Conservation (phyloP, 2,888 invertebrate species). For the Hirtodrosophila cameraria region DNA sequence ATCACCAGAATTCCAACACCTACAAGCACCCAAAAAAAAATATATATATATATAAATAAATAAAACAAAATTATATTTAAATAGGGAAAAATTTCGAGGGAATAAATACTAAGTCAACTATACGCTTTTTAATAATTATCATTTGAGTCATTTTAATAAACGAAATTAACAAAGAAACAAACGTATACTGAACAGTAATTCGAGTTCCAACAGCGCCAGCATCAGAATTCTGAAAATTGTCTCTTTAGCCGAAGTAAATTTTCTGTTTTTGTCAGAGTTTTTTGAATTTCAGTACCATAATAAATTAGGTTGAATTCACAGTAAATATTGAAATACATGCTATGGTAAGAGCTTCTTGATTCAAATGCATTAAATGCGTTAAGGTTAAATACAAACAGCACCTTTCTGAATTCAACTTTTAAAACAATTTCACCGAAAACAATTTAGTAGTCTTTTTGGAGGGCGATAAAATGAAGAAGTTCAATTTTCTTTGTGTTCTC, state of each 20-base stretch:
- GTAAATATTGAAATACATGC: conserved; percentile 1
- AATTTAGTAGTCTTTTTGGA: too few species aligned
- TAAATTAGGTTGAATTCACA: background rate
- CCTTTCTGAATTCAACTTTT: too few species aligned
- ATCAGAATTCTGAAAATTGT: conserved; percentile 4
- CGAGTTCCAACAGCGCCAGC: conserved; percentile 2
- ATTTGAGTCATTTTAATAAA: conserved; percentile 47
- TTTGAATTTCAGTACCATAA: conserved; percentile 3
- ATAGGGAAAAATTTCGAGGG: conserved; percentile 20
- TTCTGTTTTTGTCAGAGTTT: conserved; percentile 24
- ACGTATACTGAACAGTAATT: background rate
- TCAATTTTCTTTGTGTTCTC: too few species aligned
- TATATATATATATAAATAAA: conserved; percentile 13
- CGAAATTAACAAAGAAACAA: conserved; percentile 4
- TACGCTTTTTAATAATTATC: conserved; percentile 51
- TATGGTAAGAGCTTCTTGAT: too few species aligned
- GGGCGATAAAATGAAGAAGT: too few species aligned
- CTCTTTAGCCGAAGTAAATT: conserved; percentile 6
- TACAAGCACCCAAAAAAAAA: conserved; percentile 2
- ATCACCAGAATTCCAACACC: conserved; percentile 30
- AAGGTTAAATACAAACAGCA: too few species aligned
- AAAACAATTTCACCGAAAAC: too few species aligned
- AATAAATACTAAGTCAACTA: conserved; percentile 26
- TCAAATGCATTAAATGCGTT: too few species aligned
- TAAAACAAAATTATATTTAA: background rate